Conservation (phyloP, 2,888 invertebrate species). For the Fragum whitleyi region DNA sequence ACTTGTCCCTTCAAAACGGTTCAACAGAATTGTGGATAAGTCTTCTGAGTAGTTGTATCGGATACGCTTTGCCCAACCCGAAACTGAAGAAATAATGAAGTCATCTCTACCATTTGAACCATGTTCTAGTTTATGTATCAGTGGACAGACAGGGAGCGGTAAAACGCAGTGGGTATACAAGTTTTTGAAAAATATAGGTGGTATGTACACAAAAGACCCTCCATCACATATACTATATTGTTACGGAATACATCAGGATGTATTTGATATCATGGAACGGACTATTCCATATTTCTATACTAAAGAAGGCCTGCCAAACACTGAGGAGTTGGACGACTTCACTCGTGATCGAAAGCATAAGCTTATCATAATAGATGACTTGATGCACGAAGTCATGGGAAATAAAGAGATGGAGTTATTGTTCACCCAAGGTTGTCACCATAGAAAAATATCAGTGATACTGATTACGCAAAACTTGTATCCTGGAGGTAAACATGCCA, state of each 20-base stretch:
- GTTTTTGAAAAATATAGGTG: conserved; percentile 26
- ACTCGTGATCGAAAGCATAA: conserved; percentile 27
- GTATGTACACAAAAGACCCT: conserved; percentile 36
- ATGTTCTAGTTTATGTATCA: too few species aligned
- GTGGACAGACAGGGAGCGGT: conserved; percentile 44
- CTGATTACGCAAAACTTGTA: conserved; percentile 21
- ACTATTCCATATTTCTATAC: conserved; percentile 22
- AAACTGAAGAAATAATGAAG: conserved; percentile 46
- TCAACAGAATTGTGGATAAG: too few species aligned
- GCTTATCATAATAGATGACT: conserved; percentile 44
- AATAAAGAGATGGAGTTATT: too few species aligned
- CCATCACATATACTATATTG: conserved; percentile 42
- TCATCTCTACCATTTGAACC: conserved; percentile 43
- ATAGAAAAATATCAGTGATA: conserved; percentile 17
- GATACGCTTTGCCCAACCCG: conserved; percentile 42
- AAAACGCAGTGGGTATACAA: too few species aligned
- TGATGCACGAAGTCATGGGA: conserved; percentile 40
- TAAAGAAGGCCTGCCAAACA: conserved; percentile 30
- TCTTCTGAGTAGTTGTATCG: too few species aligned
- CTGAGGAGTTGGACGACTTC: conserved; percentile 32
- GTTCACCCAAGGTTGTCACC: conserved; percentile 21
- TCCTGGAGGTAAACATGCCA: too few species aligned
- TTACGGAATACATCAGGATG: conserved; percentile 36
- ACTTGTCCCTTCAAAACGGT: conserved; percentile 49
- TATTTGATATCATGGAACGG: conserved; percentile 39